phyloP scores from a whole-genome alignment of 2,888 invertebrate species.

The Tetranychus piercei region DNA sequence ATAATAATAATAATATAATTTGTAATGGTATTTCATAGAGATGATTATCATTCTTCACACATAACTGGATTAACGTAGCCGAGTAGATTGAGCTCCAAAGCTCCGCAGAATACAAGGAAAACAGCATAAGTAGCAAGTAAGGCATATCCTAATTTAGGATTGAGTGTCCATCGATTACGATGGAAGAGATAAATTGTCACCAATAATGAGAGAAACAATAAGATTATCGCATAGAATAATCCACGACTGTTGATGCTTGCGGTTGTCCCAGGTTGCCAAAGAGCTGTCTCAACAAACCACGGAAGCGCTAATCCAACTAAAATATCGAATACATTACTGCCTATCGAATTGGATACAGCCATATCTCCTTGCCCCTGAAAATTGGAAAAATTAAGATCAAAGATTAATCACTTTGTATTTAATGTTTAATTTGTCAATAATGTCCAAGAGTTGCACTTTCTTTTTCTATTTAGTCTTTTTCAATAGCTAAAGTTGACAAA shows the following conservation, averaged over 20 bases:
- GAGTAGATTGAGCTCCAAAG: conserved; percentile 34
- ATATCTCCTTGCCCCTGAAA: conserved; percentile 31
- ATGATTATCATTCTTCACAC: conserved; percentile 8
- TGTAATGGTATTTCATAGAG: too few species aligned
- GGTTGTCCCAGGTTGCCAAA: conserved; percentile 27
- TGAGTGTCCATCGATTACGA: conserved; percentile 20
- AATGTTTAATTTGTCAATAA: neutral
- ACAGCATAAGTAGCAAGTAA: conserved; percentile 31
- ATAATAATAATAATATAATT: neutral
- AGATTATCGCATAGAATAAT: conserved; percentile 33
- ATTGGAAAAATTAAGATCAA: neutral
- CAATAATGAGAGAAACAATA: conserved; percentile 33
- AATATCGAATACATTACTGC: conserved; percentile 35
- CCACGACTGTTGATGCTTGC: conserved; percentile 33
- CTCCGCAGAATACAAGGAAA: conserved; percentile 28
- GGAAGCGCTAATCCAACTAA: conserved; percentile 34
- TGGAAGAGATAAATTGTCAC: conserved; percentile 28
- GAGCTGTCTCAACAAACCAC: conserved; percentile 34
- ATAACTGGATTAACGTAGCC: conserved; percentile 30
- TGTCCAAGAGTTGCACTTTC: neutral
- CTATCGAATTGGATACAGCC: conserved; percentile 35
- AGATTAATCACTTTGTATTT: neutral
- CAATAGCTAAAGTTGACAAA: too few species aligned
- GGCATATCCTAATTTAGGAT: conserved; percentile 20
- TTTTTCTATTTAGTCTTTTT: too few species aligned